phyloP scores from a whole-genome alignment of 2,797 vertebrate species.

The Echiichthys vipera region DNA sequence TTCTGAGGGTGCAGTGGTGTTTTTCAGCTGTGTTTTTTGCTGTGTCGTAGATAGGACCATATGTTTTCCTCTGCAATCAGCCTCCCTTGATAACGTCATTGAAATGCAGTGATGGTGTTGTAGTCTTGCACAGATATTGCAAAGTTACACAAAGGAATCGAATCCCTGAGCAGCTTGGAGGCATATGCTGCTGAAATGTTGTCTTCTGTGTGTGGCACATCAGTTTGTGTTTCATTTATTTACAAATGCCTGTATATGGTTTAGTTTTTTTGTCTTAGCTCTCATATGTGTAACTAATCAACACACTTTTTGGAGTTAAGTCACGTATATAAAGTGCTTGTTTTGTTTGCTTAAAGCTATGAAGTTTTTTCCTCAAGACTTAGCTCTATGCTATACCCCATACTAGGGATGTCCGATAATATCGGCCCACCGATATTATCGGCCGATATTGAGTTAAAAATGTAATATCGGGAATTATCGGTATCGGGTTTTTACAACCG shows the following conservation, averaged over 20 bases:
- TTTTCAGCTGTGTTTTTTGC: slow-evolving; percentile 40
- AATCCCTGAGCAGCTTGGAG: slow-evolving; percentile 70
- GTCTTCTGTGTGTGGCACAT: slow-evolving; percentile 20
- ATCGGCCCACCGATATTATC: no score
- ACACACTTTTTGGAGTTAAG: background rate
- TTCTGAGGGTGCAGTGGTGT: slow-evolving; percentile 55
- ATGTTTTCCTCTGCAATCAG: slow-evolving; percentile 69
- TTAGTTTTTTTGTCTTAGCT: slow-evolving; percentile 24
- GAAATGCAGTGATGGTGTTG: slow-evolving; percentile 59
- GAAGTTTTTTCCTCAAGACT: no score
- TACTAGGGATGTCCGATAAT: no score
- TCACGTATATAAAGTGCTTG: background rate
- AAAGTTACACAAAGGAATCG: slow-evolving; percentile 63
- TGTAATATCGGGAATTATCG: no score
- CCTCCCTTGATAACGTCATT: slow-evolving; percentile 61
- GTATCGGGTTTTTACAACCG: no score
- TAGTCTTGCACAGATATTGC: slow-evolving; percentile 60
- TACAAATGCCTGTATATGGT: slow-evolving; percentile 15
- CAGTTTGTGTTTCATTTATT: slow-evolving; percentile 11
- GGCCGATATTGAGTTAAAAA: no score
- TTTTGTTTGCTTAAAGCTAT: background rate
- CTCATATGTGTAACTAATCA: background rate
- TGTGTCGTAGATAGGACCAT: slow-evolving; percentile 66
- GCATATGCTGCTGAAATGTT: slow-evolving; percentile 60
- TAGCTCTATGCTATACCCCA: no score